phyloP scores from a whole-genome alignment of 2,113 vertebrate species.

The Plestiodon gilberti region DNA sequence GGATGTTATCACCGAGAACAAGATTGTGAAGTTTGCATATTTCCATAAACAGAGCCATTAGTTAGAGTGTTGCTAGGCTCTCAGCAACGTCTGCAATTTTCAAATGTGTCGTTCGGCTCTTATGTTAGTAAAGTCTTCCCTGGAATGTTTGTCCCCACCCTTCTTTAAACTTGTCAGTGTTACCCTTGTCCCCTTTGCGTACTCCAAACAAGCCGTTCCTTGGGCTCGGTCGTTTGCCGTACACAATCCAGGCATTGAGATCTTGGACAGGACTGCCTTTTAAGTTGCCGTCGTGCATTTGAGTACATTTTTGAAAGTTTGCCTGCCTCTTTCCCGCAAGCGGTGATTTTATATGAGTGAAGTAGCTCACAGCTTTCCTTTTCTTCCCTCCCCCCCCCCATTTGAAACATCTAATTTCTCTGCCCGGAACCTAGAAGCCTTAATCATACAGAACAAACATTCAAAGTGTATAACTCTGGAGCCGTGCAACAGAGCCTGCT shows the following conservation, averaged over 20 bases:
- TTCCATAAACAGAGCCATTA: background rate
- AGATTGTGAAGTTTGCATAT: background rate
- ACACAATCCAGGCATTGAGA: background rate
- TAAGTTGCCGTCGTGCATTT: background rate
- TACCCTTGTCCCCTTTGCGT: background rate
- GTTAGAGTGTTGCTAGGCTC: background rate
- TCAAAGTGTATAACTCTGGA: background rate
- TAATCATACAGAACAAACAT: constrained; percentile 52
- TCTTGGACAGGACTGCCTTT: constrained; percentile 3
- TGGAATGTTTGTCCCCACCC: constrained; percentile 7
- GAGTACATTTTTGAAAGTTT: constrained; percentile 17
- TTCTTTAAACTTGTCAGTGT: constrained; percentile 19
- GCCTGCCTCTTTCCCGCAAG: background rate
- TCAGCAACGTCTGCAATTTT: background rate
- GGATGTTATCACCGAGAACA: background rate
- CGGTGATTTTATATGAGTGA: rapidly evolving
- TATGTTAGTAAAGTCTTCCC: background rate
- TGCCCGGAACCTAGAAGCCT: constrained; percentile 11
- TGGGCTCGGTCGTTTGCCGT: background rate
- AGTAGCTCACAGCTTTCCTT: background rate
- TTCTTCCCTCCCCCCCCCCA: background rate
- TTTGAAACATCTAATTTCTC: background rate
- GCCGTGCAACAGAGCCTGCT: constrained; percentile 30
- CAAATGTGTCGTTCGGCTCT: background rate
- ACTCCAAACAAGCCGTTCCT: background rate